Base-by-base conservation (phyloP, 2,888 invertebrate genomes). In the Standfussiana lucernea region DNA sequence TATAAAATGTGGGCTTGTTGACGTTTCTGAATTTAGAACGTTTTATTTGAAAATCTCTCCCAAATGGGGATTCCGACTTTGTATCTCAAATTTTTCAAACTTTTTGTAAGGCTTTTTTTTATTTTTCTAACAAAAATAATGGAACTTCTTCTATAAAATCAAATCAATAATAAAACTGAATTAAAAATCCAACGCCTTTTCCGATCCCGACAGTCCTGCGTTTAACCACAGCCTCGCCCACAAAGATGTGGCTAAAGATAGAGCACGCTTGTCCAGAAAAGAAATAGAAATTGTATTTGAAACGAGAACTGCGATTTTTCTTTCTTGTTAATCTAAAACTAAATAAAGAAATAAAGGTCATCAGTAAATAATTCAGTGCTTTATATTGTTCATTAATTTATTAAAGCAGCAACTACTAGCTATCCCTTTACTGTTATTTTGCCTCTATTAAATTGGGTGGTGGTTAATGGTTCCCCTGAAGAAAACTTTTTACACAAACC, bases 181-280 rank as follows among this genome's bases (percentile, higher is more conserved):
- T 56, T 28, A 24, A 61, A 67, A 56, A 62, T 56, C 24, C 11
- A 56, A 5, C 56, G 8, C n/a, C 11, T n/a, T 82, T 69, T 72
- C n/a, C 40, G 7, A 62, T 70, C 4, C 24, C 71, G 7, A 45
- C 28, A 50, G 61, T 21, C 11, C 45, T 69, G 69, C 50, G 72
- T 40, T 50, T 18, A 83, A 67, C 83, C 86, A 66, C 59, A 64
- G 61, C 28, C 35, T 67, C 35, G 8, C 8, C 74, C 73, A n/a
- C 61, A 69, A 53, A 78, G 74, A 83, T 73, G 82, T 72, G 77
- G 79, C 15, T 42, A 62, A 40, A 72, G 35, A 85, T 85, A 74
- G 69, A 72, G 72, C 72, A 53, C 73, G 28, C 42, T 72, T 69
- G 15, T n/a, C 62, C 62, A 56, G 37, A 74, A 68, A 72, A 82